A percentile compares a stretch with the other conserved stretches of the same genome.
Conservation (phyloP, 2,888 invertebrate species). For the Zelleria hepariella region DNA sequence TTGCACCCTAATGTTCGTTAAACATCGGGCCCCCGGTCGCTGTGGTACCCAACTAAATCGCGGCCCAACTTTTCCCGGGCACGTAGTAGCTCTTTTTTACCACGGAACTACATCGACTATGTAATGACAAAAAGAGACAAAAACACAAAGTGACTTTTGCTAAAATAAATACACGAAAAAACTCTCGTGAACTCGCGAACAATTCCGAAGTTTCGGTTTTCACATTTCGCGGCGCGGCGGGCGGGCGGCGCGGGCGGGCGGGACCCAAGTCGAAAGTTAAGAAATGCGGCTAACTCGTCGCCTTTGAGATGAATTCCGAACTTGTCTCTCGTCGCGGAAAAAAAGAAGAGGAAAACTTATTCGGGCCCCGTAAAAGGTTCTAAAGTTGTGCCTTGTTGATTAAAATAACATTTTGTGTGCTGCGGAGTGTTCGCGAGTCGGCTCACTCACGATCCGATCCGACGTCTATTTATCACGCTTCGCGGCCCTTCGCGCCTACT, state of each 20-base stretch:
- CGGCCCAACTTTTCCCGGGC: background rate
- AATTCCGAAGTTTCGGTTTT: slow-evolving; percentile 18
- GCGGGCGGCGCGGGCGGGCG: slow-evolving; percentile 2
- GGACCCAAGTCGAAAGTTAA: slow-evolving; percentile 8
- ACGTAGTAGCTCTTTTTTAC: background rate
- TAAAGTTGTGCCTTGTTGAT: slow-evolving; percentile 33
- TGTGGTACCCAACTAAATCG: background rate
- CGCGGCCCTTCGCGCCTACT: background rate
- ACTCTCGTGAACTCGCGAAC: slow-evolving; percentile 13
- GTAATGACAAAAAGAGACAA: slow-evolving; percentile 10
- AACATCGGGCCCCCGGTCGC: background rate
- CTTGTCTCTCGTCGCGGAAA: slow-evolving; percentile 6
- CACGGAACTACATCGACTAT: background rate
- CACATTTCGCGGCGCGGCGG: slow-evolving; percentile 14
- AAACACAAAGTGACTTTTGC: slow-evolving; percentile 15
- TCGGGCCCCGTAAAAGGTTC: slow-evolving; percentile 16
- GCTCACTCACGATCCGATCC: background rate
- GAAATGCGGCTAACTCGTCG: background rate
- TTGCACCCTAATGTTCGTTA: background rate
- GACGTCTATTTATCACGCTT: background rate
- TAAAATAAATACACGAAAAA: slow-evolving; percentile 21
- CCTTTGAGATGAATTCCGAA: slow-evolving; percentile 1
- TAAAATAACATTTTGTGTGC: slow-evolving; percentile 40
- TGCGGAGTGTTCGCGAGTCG: background rate
- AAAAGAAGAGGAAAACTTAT: slow-evolving; percentile 12